These are phyloP conservation scores for Cyanoliseus patagonus DNA, from an alignment of 2,113 vertebrate genomes.

Conservation along the genomic window DNA sequence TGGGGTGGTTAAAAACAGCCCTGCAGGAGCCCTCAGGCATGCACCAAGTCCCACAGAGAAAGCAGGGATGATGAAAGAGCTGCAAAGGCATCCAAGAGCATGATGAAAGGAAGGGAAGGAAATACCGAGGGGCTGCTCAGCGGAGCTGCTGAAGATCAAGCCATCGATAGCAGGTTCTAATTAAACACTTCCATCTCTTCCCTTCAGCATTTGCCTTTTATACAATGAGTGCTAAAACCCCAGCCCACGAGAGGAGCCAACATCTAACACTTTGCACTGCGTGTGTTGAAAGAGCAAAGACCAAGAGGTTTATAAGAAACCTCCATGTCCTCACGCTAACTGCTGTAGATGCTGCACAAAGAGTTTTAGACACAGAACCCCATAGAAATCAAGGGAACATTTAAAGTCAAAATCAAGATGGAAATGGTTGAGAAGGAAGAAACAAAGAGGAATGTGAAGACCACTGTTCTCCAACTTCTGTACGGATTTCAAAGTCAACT, in stretches of 20 bases:
- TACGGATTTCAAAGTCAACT: background rate
- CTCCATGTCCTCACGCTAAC: background rate
- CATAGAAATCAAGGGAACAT: background rate
- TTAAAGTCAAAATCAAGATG: background rate
- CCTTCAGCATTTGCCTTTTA: background rate
- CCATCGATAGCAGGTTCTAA: background rate
- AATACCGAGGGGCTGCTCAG: background rate
- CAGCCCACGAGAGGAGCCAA: background rate
- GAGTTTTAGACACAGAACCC: background rate
- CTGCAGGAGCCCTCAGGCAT: background rate
- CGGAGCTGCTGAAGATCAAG: background rate
- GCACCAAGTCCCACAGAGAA: fast-evolving
- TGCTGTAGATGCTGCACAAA: too few relatives aligned
- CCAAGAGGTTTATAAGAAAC: background rate
- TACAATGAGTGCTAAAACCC: background rate
- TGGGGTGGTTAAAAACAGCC: background rate
- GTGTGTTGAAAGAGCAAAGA: background rate
- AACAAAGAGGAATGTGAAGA: background rate
- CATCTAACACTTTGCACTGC: background rate
- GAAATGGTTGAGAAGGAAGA: background rate
- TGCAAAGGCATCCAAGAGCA: background rate
- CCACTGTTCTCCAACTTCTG: background rate
- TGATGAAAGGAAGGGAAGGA: background rate
- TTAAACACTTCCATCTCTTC: background rate
- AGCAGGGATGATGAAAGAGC: background rate